Percentiles rank a stretch among this genome's conserved stretches.
Conservation (phyloP, 2,888 invertebrate species). For the Eupithecia dodoneata region DNA sequence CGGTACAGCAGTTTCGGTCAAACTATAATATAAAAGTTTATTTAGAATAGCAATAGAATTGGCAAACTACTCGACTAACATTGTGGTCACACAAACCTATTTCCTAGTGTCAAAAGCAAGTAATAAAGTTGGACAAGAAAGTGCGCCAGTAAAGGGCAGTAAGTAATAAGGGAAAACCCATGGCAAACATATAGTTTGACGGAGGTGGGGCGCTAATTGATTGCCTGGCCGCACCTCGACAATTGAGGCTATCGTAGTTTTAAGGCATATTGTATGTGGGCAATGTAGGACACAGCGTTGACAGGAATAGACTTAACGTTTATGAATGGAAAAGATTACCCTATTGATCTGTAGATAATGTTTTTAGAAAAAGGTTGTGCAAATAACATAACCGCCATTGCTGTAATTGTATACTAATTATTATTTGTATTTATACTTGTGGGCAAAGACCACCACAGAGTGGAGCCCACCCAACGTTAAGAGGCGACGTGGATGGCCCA, state of each 20-base stretch:
- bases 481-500: too few species aligned
- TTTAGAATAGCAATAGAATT: not conserved
- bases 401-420: too few species aligned
- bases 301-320: slow-evolving; percentile 4
- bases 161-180: slow-evolving; percentile 76
- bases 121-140: slow-evolving; percentile 56
- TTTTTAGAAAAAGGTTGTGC: not conserved
- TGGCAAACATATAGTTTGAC: slow-evolving; percentile 78
- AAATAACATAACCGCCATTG: not conserved
- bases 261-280: slow-evolving; percentile 43
- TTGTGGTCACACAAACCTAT: not conserved
- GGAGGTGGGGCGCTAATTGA: slow-evolving; percentile 72
- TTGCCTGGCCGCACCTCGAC: slow-evolving; percentile 69
- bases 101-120: slow-evolving; percentile 45
- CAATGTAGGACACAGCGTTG: slow-evolving; percentile 26
- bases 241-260: slow-evolving; percentile 49
- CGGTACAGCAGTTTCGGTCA: too few species aligned
- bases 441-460: too few species aligned
- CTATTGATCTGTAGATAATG: not conserved
- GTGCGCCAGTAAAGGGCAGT: slow-evolving; percentile 59
- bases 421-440: too few species aligned
- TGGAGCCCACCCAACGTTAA: too few species aligned
- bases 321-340: not conserved
- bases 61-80: not conserved
- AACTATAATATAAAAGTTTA: too few species aligned